Evolutionary conservation across 1,140 invertebrate genomes (phyloP), one percentile per base, ranked within the genome.

Genomic region (Oreohelix idahoensis): DNA sequence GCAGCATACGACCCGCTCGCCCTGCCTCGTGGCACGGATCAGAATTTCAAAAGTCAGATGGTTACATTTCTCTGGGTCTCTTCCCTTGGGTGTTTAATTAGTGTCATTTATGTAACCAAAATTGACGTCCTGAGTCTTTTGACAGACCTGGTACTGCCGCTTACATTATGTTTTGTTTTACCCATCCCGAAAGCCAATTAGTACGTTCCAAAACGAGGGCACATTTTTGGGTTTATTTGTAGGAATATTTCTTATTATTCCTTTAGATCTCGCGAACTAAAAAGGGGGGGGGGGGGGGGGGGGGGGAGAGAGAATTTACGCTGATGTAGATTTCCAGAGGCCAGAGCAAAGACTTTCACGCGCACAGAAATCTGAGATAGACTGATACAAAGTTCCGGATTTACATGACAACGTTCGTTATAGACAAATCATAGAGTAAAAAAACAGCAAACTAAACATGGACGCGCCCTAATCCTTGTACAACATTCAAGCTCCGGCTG

Each of bases 101-200:
- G 51, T 58, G 51, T 58, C 51, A 58, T 58, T 58, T 58, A 58
- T 10, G 51, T 58, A 58, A 58, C 51, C 51, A 58, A 58, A 58
- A 58, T 23, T 58, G 51, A 58, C 51, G 26, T 26, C 17, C 17
- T 58, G 51, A 58, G 20, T 11, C 51, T 58, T 58, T 20, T 26
- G 51, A 10, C 51, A 58, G 23, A 58, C 51, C 23, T 4, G 8
- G 17, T 23, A 58, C 26, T 58, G 51, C 51, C 51, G 20, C 51
- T 58, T 58, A 58, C 51, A 2, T 23, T 26, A 2, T 58, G 51
- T 58, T 58, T 58, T 58, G 23, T 58, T 58, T 58, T 58, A 58
- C 51, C 51, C 10, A 58, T 17, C 51, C 51, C 23, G 17, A 17
- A 58, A 58, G 51, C 51, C 51, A 58, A 58, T 58, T 58, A 58